Evolutionary conservation across 2,888 invertebrate species (phyloP).

Genomic region (Caenorhabditis panamensis): DNA sequence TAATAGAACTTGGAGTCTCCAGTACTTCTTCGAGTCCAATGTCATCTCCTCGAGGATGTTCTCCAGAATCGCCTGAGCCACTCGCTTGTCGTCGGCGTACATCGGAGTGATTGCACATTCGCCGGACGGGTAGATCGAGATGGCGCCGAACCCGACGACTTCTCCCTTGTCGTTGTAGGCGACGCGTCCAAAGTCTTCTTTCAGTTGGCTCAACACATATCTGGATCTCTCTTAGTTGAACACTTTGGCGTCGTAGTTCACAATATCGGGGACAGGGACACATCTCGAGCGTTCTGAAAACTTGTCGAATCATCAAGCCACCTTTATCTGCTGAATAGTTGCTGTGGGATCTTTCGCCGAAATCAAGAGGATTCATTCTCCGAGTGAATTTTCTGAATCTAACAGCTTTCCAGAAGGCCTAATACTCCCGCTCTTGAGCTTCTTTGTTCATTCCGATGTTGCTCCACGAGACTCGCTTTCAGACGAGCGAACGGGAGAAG

Average conservation of each 20-base stretch:
- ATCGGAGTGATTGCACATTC: slow-evolving; percentile 37
- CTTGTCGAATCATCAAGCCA: no score
- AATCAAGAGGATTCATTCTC: no score
- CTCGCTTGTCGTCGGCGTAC: slow-evolving; percentile 29
- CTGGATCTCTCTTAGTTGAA: slow-evolving; percentile 37
- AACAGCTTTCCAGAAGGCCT: no score
- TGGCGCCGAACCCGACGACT: slow-evolving; percentile 36
- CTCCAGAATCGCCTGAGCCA: slow-evolving; percentile 31
- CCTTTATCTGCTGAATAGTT: no score
- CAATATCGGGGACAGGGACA: slow-evolving; percentile 25
- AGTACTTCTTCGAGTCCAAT: slow-evolving; percentile 5
- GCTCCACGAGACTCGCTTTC: no score
- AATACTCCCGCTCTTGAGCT: no score
- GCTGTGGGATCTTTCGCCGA: no score
- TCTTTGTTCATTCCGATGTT: no score
- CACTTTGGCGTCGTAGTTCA: slow-evolving; percentile 22
- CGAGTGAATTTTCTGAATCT: no score
- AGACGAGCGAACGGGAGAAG: no score
- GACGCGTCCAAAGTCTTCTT: slow-evolving; percentile 29
- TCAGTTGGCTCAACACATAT: slow-evolving; percentile 26
- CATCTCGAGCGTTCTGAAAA: slow-evolving; percentile 42
- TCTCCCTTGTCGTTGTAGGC: slow-evolving; percentile 32
- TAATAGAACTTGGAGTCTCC: slow-evolving; percentile 32
- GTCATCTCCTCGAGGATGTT: slow-evolving; percentile 25
- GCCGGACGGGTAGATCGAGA: slow-evolving; percentile 26